Conservation (phyloP, 2,113 vertebrate species). For the Neotragus moschatus region DNA sequence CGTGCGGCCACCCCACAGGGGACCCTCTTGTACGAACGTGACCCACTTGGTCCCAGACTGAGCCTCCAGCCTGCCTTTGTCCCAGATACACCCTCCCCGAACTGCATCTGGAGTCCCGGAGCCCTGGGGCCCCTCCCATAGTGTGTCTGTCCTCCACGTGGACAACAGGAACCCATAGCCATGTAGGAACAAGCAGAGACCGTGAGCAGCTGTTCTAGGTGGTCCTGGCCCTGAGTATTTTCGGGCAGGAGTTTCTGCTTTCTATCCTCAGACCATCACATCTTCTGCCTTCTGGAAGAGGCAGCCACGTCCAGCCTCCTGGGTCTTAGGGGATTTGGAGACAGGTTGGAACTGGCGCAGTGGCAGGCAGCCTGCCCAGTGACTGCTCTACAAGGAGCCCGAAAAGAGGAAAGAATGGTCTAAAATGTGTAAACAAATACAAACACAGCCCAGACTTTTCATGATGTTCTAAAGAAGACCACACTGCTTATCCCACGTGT, state of each 20-base stretch:
- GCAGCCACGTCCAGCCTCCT: rapidly evolving
- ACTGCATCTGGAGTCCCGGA: rapidly evolving
- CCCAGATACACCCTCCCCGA: rapidly evolving
- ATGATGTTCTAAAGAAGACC: not conserved
- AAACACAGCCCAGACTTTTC: too few species aligned
- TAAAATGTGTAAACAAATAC: rapidly evolving
- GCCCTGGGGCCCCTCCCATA: not conserved
- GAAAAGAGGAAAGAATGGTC: rapidly evolving
- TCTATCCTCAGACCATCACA: too few species aligned
- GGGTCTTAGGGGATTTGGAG: not conserved
- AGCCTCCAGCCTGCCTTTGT: not conserved
- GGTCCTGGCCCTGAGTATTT: rapidly evolving
- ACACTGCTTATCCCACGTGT: rapidly evolving
- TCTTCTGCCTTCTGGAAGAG: not conserved
- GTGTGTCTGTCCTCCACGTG: not conserved
- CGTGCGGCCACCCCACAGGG: rapidly evolving
- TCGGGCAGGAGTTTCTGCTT: too few species aligned
- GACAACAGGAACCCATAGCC: rapidly evolving
- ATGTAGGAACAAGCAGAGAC: rapidly evolving
- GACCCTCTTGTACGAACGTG: too few species aligned
- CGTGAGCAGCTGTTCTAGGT: rapidly evolving
- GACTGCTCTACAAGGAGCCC: rapidly evolving
- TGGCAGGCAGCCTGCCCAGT: rapidly evolving
- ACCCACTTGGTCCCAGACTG: not conserved
- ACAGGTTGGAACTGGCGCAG: not conserved